A percentile compares a stretch with the other conserved stretches of the same genome.
Conservation (phyloP, 1,140 invertebrate genomes). For the Aphaenogaster rudis region DNA sequence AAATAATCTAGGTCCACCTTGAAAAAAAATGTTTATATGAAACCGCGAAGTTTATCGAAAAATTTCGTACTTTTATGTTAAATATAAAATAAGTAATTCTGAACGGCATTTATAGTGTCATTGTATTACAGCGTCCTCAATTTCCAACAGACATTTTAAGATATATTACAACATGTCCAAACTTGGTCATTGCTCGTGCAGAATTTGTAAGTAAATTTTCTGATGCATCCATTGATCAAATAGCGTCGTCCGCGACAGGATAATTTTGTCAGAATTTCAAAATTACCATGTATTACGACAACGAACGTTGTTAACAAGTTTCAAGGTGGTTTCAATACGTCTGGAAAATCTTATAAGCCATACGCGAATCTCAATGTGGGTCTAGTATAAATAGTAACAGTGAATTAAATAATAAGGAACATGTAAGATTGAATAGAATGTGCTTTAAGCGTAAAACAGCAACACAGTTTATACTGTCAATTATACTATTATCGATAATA, state of each 20-base stretch:
- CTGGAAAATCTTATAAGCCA: not conserved
- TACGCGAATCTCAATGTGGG: not conserved
- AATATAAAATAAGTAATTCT: conserved; percentile 11
- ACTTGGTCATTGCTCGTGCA: not conserved
- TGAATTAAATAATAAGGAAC: not conserved
- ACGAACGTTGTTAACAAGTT: not conserved
- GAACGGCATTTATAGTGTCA: not conserved
- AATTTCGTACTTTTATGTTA: not conserved
- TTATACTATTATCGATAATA: not conserved
- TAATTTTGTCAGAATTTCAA: conserved; percentile 2
- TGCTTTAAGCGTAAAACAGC: not conserved
- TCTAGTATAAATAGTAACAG: not conserved
- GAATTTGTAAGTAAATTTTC: conserved; percentile 27
- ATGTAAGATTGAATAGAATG: not conserved
- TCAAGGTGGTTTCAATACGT: not conserved
- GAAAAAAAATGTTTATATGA: not conserved
- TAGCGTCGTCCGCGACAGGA: not conserved
- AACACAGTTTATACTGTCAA: not conserved
- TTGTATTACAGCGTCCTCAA: conserved; percentile 20
- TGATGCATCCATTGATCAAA: not conserved
- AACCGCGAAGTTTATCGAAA: not conserved
- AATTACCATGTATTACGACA: not conserved
- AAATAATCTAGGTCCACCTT: not conserved
- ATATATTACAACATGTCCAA: conserved; percentile 25
- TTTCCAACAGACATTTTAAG: conserved; percentile 2